Percentiles rank a stretch among this genome's conserved stretches.
Evolutionary conservation across 1,140 invertebrate species (phyloP).

Genomic region (Lepidurus arcticus): DNA sequence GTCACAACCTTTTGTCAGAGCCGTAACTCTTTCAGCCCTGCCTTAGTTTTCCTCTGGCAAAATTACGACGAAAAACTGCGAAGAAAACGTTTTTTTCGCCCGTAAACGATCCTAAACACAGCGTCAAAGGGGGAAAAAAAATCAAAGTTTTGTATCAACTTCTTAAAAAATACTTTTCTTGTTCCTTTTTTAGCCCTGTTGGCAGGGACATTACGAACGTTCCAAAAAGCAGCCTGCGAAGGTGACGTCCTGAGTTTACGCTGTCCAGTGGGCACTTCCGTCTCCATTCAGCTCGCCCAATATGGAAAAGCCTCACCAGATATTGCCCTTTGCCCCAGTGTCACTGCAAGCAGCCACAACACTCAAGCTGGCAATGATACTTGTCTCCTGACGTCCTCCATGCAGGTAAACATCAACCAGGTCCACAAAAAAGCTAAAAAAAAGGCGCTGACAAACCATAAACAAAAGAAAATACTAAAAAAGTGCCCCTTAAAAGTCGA

Average conservation of each 20-base stretch:
- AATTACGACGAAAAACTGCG: too few species aligned
- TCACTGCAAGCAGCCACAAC: conserved; percentile 14
- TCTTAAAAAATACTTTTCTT: conserved; percentile 25
- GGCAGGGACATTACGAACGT: conserved; percentile 77
- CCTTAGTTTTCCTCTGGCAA: too few species aligned
- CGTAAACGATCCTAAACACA: too few species aligned
- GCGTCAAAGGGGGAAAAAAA: too few species aligned
- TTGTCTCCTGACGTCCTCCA: conserved; percentile 25
- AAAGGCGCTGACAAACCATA: background rate
- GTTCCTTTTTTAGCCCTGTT: conserved; percentile 62
- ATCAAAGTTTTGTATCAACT: too few species aligned
- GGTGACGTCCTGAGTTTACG: conserved; percentile 72
- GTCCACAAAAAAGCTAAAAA: background rate
- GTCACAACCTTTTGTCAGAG: too few species aligned
- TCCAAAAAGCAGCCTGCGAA: conserved; percentile 79
- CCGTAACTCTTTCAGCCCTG: too few species aligned
- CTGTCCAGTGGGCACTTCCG: conserved; percentile 78
- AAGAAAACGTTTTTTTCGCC: too few species aligned
- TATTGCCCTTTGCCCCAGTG: conserved; percentile 28
- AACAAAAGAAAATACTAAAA: background rate
- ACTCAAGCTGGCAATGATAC: conserved; percentile 27
- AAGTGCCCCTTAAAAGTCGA: background rate
- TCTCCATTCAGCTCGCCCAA: conserved; percentile 75
- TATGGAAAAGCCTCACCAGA: conserved; percentile 46
- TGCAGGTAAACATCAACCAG: conserved; percentile 26